phyloP scores from a whole-genome alignment of 2,888 invertebrate genomes.

The Lasioglossum leucozonium region DNA sequence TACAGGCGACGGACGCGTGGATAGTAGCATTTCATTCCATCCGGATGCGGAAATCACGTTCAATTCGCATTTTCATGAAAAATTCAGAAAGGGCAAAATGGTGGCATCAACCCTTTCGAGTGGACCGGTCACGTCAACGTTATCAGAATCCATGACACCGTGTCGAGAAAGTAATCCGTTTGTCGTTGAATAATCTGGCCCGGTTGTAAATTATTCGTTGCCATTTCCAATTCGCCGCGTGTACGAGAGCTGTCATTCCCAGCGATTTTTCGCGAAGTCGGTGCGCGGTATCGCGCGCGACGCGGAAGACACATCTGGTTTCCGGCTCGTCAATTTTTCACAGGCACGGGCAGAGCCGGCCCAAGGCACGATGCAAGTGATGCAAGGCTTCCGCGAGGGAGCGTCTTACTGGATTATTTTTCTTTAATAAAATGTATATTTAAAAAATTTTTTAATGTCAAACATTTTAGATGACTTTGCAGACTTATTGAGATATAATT shows the following conservation, averaged over 20 bases:
- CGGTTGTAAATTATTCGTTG: neutral
- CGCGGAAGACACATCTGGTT: neutral
- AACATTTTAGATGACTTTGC: too few relatives aligned
- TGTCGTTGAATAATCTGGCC: neutral
- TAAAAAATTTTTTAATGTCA: too few relatives aligned
- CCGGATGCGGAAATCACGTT: neutral
- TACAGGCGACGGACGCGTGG: neutral
- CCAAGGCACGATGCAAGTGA: too few relatives aligned
- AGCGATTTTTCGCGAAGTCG: neutral
- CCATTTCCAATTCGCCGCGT: neutral
- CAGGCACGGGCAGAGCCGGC: neutral
- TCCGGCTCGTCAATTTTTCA: slow-evolving; percentile 13
- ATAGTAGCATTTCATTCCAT: too few relatives aligned
- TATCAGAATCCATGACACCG: slow-evolving; percentile 1
- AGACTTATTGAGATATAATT: too few relatives aligned
- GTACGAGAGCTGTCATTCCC: neutral
- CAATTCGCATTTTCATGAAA: neutral
- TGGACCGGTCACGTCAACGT: neutral
- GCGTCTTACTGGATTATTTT: too few relatives aligned
- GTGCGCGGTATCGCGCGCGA: neutral
- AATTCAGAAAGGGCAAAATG: neutral
- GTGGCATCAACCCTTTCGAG: neutral
- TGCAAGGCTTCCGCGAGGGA: too few relatives aligned
- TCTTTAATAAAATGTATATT: too few relatives aligned
- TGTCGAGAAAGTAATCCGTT: neutral